A percentile compares a stretch with the other conserved stretches of the same genome.
phyloP scores from a whole-genome alignment of 2,797 vertebrate species.

The Anolis apletophallus region DNA sequence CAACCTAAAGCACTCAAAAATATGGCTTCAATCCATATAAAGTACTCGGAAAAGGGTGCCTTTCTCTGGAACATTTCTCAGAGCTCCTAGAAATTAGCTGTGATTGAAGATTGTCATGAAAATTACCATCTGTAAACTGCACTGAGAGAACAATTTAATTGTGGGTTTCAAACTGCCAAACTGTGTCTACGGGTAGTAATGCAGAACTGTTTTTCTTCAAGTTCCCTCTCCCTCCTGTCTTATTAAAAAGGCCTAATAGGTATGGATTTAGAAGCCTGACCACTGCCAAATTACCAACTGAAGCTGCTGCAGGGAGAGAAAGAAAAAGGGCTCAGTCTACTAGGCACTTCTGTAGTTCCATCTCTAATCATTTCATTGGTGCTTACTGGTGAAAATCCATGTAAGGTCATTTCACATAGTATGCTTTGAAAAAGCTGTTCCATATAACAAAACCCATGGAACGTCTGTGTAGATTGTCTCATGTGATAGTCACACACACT shows the following conservation, averaged over 20 bases:
- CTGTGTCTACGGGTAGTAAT: constrained; percentile 60
- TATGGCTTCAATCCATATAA: constrained; percentile 78
- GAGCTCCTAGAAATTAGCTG: constrained; percentile 67
- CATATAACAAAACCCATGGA: neutral
- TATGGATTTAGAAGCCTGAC: constrained; percentile 44
- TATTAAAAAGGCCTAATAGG: constrained; percentile 59
- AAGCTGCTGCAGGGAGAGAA: neutral
- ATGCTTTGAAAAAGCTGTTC: neutral
- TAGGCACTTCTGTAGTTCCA: constrained; percentile 2
- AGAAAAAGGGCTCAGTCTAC: neutral
- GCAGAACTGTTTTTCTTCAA: constrained; percentile 42
- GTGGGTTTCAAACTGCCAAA: constrained; percentile 69
- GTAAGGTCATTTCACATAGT: neutral
- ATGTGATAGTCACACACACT: neutral
- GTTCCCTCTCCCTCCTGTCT: constrained; percentile 45
- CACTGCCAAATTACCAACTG: constrained; percentile 61
- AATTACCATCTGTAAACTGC: constrained; percentile 61
- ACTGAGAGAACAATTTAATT: constrained; percentile 51
- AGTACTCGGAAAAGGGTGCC: constrained; percentile 46
- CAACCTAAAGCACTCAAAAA: constrained; percentile 66
- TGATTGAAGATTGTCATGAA: constrained; percentile 60
- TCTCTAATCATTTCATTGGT: constrained; percentile 8
- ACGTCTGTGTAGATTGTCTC: neutral
- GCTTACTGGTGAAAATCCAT: neutral
- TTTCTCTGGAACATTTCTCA: constrained; percentile 57